Evolutionary conservation across 2,113 vertebrate species (phyloP), one percentile per base, ranked within the genome.

Genomic region (Pipa parva): DNA sequence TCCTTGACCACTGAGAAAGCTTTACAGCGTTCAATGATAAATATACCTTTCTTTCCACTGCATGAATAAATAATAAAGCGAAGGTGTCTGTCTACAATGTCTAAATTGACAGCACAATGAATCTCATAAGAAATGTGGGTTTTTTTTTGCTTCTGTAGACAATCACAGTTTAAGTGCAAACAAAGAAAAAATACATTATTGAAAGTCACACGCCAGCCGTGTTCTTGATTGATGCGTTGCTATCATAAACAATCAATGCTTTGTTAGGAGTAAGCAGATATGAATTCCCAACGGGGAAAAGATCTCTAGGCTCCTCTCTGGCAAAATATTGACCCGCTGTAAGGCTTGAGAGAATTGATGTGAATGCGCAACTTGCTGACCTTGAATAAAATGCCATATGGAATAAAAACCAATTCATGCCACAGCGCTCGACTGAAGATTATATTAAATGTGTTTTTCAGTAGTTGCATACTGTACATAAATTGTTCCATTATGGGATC

Each of bases 211-310:
- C 52, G 61, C 22, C 20, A 24, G 25, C 10, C 18, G 17, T 12
- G 3, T 36, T 15, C 22, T 13, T 22, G 20, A 28, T 3, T 28
- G 27, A 60, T 60, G 15, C 11, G 18, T 24, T 21, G 21, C 21
- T 26, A 33, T 36, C 60, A 25, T 36, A 20, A 27, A 15, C 60
- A 63, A 63, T 63, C 60, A 63, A 63, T 63, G 48, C 22, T 36
- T 52, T 51, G 48, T 63, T 63, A 63, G 31, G 20, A 52, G 61
- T 63, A 52, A 52, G 48, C 48, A 63, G 20, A 52, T 49, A 37
- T 25, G 28, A 52, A 31, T n/a, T 63, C 61, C 22, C 22, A 3
- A n/a, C n/a, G 8, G 21, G 61, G 61, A 52, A 22, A 29, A 51
- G 18, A 63, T 51, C 61, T 36, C 36, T 12, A 50, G 48, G 21